Conservation (phyloP, 2,888 invertebrate species). For the Nomada fabriciana region DNA sequence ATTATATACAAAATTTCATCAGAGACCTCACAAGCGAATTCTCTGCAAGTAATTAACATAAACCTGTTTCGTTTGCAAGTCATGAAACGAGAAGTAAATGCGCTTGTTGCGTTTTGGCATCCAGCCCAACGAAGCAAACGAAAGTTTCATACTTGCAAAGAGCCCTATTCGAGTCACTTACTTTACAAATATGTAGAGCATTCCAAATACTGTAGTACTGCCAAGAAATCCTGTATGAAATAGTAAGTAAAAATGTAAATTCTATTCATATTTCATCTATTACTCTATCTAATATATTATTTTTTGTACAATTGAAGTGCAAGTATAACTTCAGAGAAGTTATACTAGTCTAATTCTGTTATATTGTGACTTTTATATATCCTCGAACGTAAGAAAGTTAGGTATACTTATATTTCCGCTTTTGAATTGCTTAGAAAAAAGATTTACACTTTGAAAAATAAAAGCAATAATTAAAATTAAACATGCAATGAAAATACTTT, state of each 20-base stretch:
- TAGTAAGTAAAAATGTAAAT: too few species aligned
- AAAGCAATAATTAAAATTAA: not conserved
- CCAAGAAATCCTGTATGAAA: too few species aligned
- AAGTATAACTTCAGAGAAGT: not conserved
- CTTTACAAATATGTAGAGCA: slow-evolving; percentile 9
- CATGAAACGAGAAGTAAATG: slow-evolving; percentile 37
- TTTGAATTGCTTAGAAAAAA: too few species aligned
- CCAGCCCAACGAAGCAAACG: slow-evolving; percentile 38
- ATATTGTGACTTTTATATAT: too few species aligned
- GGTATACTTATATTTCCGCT: too few species aligned
- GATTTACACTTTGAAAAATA: too few species aligned
- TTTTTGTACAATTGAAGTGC: not conserved
- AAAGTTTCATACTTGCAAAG: slow-evolving; percentile 20
- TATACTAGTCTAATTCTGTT: too few species aligned
- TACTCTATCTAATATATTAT: too few species aligned
- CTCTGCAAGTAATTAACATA: slow-evolving; percentile 24
- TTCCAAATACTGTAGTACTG: too few species aligned
- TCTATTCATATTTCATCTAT: too few species aligned
- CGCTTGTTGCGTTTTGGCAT: slow-evolving; percentile 70
- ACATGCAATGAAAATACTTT: not conserved
- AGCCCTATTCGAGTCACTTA: slow-evolving; percentile 23
- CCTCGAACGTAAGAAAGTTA: too few species aligned
- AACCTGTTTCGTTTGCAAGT: slow-evolving; percentile 26
- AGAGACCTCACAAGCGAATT: slow-evolving; percentile 3
- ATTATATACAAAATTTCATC: slow-evolving; percentile 11